Base-by-base conservation (phyloP, 2,113 vertebrate genomes). In the Tragulus kanchil region DNA sequence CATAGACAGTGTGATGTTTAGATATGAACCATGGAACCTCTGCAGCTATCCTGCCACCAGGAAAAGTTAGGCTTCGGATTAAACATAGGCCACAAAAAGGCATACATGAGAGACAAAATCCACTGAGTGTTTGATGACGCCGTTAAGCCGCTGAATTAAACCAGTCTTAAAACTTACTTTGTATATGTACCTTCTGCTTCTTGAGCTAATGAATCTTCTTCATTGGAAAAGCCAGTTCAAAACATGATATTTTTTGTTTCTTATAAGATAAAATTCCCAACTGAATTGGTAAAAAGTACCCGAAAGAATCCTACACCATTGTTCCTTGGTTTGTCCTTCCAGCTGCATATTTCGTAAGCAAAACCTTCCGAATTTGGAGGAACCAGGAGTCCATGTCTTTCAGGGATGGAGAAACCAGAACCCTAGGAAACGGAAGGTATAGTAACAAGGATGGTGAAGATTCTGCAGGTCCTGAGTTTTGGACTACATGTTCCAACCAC, bases 401-500 rank as follows among this genome's bases (percentile, higher is more conserved):
- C 23, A 75, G 52, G 61, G 86, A 36, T 58, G 28, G 54, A 65
- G 17, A 85, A 94, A 52, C 31, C 5, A 83, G 95, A 89, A 71
- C 8, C 45, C 84, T n/a, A 45, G n/a, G 62, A 84, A 87, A 65
- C 28, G 25, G 62, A 85, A 93, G 56, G 21, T 79, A 36, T 36
- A 62, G 56, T 42, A 42, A 89, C 19, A 48, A 19, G 31, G 65
- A 58, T 0, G 13, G 58, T 12, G 84, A 85, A 28, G 92, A 89
- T 21, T 89, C 89, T 67, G 28, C n/a, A 48, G 3, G 69, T 48
- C 89, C 86, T 79, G 48, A 94, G 83, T 89, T 78, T 77, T 79
- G 85, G 81, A 84, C 90, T 95, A 92, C 85, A 26, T 82, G 56
- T 94, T 95, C 87, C 89, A 97, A 82, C 90, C 94, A 85, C 85